Base-by-base conservation (phyloP, 1,140 invertebrate genomes). In the Ostrea edulis region DNA sequence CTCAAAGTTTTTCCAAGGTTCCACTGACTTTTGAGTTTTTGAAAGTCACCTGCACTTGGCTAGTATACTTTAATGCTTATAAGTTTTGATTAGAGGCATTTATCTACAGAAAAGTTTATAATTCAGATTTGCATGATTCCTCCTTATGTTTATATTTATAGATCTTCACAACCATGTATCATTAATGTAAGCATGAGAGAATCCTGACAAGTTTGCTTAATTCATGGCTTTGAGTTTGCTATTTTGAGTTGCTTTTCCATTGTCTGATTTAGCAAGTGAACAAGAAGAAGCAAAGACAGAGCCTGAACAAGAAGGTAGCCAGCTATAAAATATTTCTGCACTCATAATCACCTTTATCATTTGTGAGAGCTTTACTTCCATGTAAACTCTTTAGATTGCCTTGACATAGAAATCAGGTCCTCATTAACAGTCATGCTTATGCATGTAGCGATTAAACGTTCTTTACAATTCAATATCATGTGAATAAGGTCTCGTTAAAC, bases 211-310 rank as follows among this genome's bases (percentile, higher is more conserved):
- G 22, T 25, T 77, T 35, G 25, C 25, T 29, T 77, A 12, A 35
- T 77, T 77, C 12, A 62, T 62, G 25, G 22, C 29, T 35, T 77
- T 77, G 68, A 77, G 22, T 77, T 77, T 29, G 68, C 25, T 14
- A 29, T 77, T 77, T 77, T 77, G 55, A 77, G 68, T 77, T 22
- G 68, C 68, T 77, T 77, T 77, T 77, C 29, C 68, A 77, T 77
- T 77, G 68, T 77, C 68, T 77, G 29, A 77, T 77, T 77, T 77
- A 77, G 68, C 68, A 77, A 77, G 8, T 77, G 68, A 77, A 35
- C 68, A 35, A 77, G 68, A 77, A 77, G 68, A 77, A 29, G 22
- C 35, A 25, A 77, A 77, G 68, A 11, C 68, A 44, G 68, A 77
- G 29, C 29, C 68, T 11, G 68, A 77, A 12, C 68, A 77, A 77